Evolutionary conservation across 64 coral and sea anemone genomes (phyloP).

Genomic region (Pocillopora verrucosa): DNA sequence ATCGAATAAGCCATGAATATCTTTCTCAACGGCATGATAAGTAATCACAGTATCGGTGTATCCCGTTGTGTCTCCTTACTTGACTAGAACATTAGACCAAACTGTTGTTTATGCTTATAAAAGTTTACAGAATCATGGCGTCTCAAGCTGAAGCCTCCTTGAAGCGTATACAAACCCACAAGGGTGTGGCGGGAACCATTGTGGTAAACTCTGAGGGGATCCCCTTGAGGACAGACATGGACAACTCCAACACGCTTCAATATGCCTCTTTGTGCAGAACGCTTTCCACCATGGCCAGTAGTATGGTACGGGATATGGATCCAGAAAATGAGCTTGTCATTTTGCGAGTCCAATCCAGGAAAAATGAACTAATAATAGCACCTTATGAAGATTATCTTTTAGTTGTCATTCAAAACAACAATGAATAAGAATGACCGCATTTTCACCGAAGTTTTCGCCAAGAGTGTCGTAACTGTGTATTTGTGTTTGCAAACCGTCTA

Average conservation of each 20-base stretch:
- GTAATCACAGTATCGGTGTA: too few relatives aligned
- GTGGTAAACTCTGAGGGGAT: constrained; percentile 84
- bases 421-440: constrained; percentile 23
- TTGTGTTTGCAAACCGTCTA: too few relatives aligned
- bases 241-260: constrained; percentile 70
- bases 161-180: constrained; percentile 75
- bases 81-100: too few relatives aligned
- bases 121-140: background rate
- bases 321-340: constrained; percentile 75
- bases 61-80: too few relatives aligned
- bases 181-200: constrained; percentile 77
- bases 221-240: constrained; percentile 75
- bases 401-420: constrained; percentile 74
- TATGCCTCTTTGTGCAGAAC: constrained; percentile 57
- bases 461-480: too few relatives aligned
- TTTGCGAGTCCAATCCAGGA: constrained; percentile 64
- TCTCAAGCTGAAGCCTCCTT: constrained; percentile 58
- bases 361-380: constrained; percentile 82
- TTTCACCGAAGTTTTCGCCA: too few relatives aligned
- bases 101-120: background rate
- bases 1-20: too few relatives aligned
- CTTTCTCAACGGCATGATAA: too few relatives aligned
- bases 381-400: constrained; percentile 68
- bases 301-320: constrained; percentile 73
- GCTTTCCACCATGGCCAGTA: constrained; percentile 54